Conservation (phyloP, 2,888 invertebrate species). For the Corythucha ciliata region DNA sequence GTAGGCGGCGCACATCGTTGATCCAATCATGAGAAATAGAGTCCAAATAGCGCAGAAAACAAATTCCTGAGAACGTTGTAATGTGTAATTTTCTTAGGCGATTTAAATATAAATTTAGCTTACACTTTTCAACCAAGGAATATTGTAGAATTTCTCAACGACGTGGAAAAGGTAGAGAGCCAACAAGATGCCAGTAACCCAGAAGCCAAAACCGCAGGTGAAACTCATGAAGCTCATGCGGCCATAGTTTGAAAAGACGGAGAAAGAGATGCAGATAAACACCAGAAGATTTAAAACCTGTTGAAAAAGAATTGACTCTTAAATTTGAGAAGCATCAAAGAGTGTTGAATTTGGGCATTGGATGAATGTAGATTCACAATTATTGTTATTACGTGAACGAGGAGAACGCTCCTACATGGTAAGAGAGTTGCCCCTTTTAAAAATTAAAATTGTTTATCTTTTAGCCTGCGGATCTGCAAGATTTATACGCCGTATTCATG, state of each 20-base stretch:
- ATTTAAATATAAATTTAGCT: too few relatives aligned
- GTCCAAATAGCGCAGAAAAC: conserved; percentile 65
- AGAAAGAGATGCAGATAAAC: conserved; percentile 68
- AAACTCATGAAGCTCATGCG: conserved; percentile 66
- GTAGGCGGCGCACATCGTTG: conserved; percentile 53
- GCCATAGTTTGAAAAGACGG: conserved; percentile 46
- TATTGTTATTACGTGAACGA: too few relatives aligned
- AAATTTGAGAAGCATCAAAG: background rate
- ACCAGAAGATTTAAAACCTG: conserved; percentile 62
- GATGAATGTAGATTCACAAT: too few relatives aligned
- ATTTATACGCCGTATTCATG: too few relatives aligned
- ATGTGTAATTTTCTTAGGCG: too few relatives aligned
- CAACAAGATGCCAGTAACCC: conserved; percentile 71
- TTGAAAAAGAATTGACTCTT: conserved; percentile 36
- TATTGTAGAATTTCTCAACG: conserved; percentile 70
- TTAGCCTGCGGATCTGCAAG: too few relatives aligned
- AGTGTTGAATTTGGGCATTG: too few relatives aligned
- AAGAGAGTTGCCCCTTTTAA: too few relatives aligned
- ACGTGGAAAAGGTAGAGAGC: conserved; percentile 75
- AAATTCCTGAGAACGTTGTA: conserved; percentile 54
- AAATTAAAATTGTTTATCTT: too few relatives aligned
- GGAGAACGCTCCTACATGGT: too few relatives aligned
- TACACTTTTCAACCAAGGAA: conserved; percentile 78
- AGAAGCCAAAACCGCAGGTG: conserved; percentile 74
- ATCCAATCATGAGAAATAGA: conserved; percentile 63